Evolutionary conservation across 2,888 invertebrate genomes (phyloP), one percentile per base, ranked within the genome.

Genomic region (Neria commutata): DNA sequence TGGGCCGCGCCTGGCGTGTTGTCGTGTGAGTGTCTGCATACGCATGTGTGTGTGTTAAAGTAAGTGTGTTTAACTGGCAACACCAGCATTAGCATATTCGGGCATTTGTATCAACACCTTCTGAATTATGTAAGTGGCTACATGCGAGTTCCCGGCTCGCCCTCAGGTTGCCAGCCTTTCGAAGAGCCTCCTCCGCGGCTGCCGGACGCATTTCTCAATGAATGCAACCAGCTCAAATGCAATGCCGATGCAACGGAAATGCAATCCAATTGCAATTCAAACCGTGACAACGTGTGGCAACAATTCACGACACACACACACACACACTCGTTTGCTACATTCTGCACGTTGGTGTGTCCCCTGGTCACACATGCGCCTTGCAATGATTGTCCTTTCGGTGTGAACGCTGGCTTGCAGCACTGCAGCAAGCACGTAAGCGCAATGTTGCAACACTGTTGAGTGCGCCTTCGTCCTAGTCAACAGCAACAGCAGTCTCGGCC

Each of bases 71-170:
- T n/a, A n/a, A n/a, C n/a, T 49, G 60, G 60, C 67, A 68, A 68
- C 71, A 67, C 68, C 66, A 65, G 73, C 74, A 74, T 74, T 74
- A 75, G 76, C 74, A 74, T 74, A 76, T 76, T 73, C 68, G 67
- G 69, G 59, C 66, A 76, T 74, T 74, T 74, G 74, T 76, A 74
- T 77, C 76, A 74, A 74, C 74, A 74, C 74, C 74, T 74, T 73
- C 74, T 73, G 68, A 67, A 72, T 75, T 77, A 77, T 73, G 75
- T 74, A 75, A 73, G 46, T 14, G 19, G 46, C 23, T 16, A 23
- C n/a, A n/a, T n/a, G n/a, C n/a, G n/a, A n/a, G n/a, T n/a, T n/a
- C n/a, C n/a, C n/a, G n/a, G n/a, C n/a, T n/a, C n/a, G n/a, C n/a
- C n/a, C n/a, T n/a, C n/a, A n/a, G n/a, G n/a, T n/a, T n/a, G n/a